These are phyloP conservation scores for Tichodroma muraria DNA, from an alignment of 2,113 vertebrate genomes.

Conservation along the genomic window DNA sequence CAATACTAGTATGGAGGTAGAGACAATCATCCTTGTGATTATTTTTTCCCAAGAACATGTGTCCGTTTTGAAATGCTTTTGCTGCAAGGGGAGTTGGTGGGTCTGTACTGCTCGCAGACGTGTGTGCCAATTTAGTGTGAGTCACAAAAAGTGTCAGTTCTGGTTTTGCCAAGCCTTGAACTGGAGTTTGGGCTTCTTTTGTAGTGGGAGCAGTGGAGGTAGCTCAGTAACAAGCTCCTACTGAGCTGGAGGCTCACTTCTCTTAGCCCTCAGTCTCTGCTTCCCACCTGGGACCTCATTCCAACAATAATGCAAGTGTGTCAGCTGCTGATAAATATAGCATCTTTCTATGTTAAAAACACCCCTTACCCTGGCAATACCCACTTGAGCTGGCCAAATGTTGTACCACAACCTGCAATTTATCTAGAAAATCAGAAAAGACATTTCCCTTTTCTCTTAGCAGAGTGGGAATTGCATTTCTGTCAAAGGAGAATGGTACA, in stretches of 20 bases:
- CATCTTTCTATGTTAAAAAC: not conserved
- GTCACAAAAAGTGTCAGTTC: not conserved
- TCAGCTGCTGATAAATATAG: not conserved
- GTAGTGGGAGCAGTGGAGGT: not conserved
- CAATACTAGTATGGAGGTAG: constrained; percentile 99
- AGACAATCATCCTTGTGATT: constrained; percentile 62
- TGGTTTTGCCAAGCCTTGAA: not conserved
- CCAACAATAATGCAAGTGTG: not conserved
- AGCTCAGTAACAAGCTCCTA: not conserved
- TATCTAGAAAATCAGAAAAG: not conserved
- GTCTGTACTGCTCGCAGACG: not conserved
- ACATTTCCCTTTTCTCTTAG: not conserved
- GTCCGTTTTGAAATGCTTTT: not conserved
- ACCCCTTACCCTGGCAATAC: not conserved
- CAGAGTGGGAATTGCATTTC: not conserved
- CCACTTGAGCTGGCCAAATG: not conserved
- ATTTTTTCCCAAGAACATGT: not conserved
- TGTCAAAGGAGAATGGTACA: not conserved
- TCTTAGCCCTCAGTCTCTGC: not conserved
- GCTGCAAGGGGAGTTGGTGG: not conserved
- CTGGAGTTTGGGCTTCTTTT: not conserved
- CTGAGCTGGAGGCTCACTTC: not conserved
- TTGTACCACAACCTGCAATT: not conserved
- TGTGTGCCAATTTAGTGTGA: not conserved
- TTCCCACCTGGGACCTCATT: not conserved